Percentiles rank a stretch among this genome's conserved stretches.
Conservation (phyloP, 64 coral and sea anemone species). For the Astreopora myriophthalma region DNA sequence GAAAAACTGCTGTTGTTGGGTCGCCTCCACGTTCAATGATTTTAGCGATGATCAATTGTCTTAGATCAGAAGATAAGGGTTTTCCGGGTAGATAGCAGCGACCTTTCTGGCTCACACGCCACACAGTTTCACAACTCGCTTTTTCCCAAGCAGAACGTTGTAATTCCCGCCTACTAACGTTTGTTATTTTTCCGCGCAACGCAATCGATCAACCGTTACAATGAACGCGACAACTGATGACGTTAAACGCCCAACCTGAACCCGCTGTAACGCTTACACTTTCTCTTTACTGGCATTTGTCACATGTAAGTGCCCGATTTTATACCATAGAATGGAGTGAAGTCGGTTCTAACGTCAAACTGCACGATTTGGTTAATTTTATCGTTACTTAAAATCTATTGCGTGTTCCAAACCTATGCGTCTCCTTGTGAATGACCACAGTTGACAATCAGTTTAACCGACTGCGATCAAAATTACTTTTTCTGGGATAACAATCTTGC, state of each 20-base stretch:
- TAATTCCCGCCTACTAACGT: not conserved
- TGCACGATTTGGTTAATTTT: not conserved
- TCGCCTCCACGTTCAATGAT: conserved; percentile 38
- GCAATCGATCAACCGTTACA: not conserved
- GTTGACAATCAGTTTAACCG: too few relatives aligned
- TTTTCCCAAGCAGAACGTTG: not conserved
- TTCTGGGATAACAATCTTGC: too few relatives aligned
- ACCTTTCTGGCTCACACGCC: not conserved
- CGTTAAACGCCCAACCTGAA: conserved; percentile 31
- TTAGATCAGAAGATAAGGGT: conserved; percentile 32
- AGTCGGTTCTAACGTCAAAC: too few relatives aligned
- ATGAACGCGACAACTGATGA: not conserved
- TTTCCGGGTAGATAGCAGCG: not conserved
- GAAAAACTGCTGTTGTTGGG: conserved; percentile 36
- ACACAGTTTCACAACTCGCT: not conserved
- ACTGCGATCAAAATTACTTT: too few relatives aligned
- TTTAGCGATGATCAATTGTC: conserved; percentile 19
- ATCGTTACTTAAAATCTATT: not conserved
- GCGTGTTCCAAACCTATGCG: not conserved
- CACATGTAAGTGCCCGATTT: too few relatives aligned
- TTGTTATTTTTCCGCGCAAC: not conserved
- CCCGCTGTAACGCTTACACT: too few relatives aligned
- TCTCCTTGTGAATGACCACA: not conserved
- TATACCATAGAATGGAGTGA: too few relatives aligned
- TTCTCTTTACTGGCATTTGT: too few relatives aligned